These are phyloP conservation scores for Oxystoma pomonae DNA, from an alignment of 2,888 invertebrate species.

Conservation along the genomic window DNA sequence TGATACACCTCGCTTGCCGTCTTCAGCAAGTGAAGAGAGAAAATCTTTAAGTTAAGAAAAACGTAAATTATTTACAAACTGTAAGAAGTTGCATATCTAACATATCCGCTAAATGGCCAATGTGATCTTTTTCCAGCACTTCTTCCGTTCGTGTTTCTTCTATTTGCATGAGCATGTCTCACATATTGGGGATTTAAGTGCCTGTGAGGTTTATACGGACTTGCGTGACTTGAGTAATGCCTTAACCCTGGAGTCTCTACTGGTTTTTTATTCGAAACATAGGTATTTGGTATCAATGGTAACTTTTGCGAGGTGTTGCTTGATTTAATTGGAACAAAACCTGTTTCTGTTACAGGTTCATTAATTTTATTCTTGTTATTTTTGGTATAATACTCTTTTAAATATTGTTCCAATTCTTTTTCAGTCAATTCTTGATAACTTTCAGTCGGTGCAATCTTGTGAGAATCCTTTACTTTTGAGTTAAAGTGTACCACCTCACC, in stretches of 20 bases:
- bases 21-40: too few relatives aligned
- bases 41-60: too few relatives aligned
- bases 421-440: constrained; percentile 32
- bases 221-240: constrained; percentile 39
- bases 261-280: constrained; percentile 44
- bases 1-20: too few relatives aligned
- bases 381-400: constrained; percentile 33
- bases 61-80: too few relatives aligned
- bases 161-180: neutral
- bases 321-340: constrained; percentile 37
- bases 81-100: neutral
- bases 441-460: neutral
- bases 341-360: constrained; percentile 33
- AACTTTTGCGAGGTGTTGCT: constrained; percentile 26
- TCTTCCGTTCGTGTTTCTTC: neutral
- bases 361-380: constrained; percentile 15
- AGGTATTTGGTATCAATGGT: constrained; percentile 34
- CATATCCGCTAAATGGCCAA: neutral
- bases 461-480: constrained; percentile 1
- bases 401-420: constrained; percentile 32
- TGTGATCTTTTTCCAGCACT: neutral
- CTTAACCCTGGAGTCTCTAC: constrained; percentile 50
- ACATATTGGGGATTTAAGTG: neutral
- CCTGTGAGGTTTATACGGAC: neutral
- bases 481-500: neutral